Percentiles rank a stretch among this genome's conserved stretches.
Conservation (phyloP, 1,140 invertebrate species). For the Amyelois transitella region DNA sequence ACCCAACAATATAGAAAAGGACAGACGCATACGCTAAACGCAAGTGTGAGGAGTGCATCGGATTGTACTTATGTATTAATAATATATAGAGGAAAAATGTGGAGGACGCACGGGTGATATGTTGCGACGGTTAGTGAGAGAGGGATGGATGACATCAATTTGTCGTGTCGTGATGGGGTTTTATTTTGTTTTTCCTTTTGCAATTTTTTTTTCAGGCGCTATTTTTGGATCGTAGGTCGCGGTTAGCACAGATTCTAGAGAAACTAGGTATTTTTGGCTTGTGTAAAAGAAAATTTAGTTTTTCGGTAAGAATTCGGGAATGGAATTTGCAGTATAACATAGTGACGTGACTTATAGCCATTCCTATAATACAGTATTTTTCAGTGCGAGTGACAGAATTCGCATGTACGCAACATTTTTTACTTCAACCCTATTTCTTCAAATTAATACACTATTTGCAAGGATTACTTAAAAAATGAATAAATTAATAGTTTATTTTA, state of each 20-base stretch:
- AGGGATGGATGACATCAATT: conserved; percentile 72
- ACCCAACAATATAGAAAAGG: conserved; percentile 73
- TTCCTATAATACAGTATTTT: too few species aligned
- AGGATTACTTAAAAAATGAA: too few species aligned
- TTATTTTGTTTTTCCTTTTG: conserved; percentile 68
- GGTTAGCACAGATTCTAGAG: background rate
- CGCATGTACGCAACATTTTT: too few species aligned
- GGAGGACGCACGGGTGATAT: conserved; percentile 70
- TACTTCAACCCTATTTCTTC: too few species aligned
- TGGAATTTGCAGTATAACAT: too few species aligned
- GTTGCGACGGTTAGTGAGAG: conserved; percentile 70
- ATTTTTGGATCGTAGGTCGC: conserved; percentile 9
- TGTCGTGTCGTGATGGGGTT: conserved; percentile 73
- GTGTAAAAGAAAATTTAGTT: too few species aligned
- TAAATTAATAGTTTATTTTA: too few species aligned
- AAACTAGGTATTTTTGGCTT: background rate
- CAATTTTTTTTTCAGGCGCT: conserved; percentile 39
- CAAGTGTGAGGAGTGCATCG: conserved; percentile 41
- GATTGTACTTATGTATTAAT: conserved; percentile 70
- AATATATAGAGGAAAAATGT: conserved; percentile 74
- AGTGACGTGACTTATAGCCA: too few species aligned
- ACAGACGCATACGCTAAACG: conserved; percentile 36
- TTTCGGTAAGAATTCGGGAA: too few species aligned
- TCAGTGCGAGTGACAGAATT: too few species aligned
- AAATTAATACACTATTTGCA: too few species aligned